Base-by-base conservation (phyloP, 2,113 vertebrate species). In the Calyptomena viridis region DNA sequence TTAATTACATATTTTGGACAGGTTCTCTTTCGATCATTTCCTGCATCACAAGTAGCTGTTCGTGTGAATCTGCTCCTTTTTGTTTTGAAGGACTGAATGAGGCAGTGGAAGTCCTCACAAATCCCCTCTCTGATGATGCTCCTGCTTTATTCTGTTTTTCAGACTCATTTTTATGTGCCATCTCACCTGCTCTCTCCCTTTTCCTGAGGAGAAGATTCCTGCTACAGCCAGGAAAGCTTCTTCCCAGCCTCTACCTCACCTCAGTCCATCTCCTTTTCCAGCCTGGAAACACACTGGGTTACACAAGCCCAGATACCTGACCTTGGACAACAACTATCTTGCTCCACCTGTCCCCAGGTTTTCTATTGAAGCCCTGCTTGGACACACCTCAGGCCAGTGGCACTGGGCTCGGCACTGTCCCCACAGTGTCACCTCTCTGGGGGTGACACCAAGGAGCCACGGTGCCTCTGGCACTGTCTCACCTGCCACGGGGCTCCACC, bases 1-100 rank as follows among this genome's bases (percentile, higher is more conserved):
- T 95, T 93, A 75, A 92, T 94, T 92, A 95, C 92, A 94, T 84
- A 73, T 25, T 71, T 93, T 69, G 72, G 95, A 93, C 90, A 75
- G 90, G 88, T 81, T 93, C 93, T 94, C 87, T 94, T 55, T 89
- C 89, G 31, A 93, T 75, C 6, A 19, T 68, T 39, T 79, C 93
- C 94, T 71, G 49, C 58, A 35, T 37, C 39, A 14, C 33, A 42
- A 68, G 83, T 74, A 76, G 86, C 88, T 90, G 47, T 47, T 90
- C 35, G n/a, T 11, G 79, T 67, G 39, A 87, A 46, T 46, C 72
- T 74, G 90, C 92, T 94, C 91, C 89, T 71, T 69, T 55, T 60
- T 37, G 39, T 58, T 83, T 79, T 18, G 7, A 23, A 90, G 77
- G 83, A 37, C 44, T 35, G 1, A 35, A 63, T 21, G 87, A 60